These are phyloP conservation scores for Percopsis omiscomaycus DNA, from an alignment of 2,797 vertebrate genomes.

Conservation along the genomic window DNA sequence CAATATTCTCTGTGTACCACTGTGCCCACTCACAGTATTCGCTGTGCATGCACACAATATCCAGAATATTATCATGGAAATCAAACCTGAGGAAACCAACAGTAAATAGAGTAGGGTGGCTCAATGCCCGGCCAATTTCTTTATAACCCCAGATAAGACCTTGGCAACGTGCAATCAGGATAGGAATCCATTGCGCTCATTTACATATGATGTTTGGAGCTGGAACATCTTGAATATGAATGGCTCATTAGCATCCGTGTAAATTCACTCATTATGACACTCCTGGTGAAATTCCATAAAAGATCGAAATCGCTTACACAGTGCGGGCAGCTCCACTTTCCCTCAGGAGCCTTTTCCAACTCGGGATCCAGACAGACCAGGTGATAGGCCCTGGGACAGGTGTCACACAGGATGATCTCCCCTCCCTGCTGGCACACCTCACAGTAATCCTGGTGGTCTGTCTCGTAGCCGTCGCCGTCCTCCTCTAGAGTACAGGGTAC, in stretches of 20 bases:
- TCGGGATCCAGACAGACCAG: slow-evolving; percentile 96
- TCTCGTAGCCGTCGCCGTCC: slow-evolving; percentile 96
- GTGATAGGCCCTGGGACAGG: slow-evolving; percentile 95
- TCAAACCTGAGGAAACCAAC: not conserved
- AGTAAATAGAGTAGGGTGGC: slow-evolving; percentile 5
- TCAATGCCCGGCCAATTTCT: not conserved
- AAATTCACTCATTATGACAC: not conserved
- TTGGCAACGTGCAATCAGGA: not conserved
- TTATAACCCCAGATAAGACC: not conserved
- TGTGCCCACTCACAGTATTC: not conserved
- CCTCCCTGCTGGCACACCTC: slow-evolving; percentile 99
- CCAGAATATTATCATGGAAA: slow-evolving; percentile 3
- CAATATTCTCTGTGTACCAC: not conserved
- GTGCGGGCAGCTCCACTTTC: slow-evolving; percentile 98
- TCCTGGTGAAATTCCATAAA: not conserved
- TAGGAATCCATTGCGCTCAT: not conserved
- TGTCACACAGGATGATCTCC: slow-evolving; percentile 98
- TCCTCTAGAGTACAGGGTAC: slow-evolving; percentile 76
- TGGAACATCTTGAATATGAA: not conserved
- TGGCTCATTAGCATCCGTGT: not conserved
- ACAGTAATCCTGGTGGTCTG: slow-evolving; percentile 98
- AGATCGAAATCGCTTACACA: slow-evolving; percentile 82
- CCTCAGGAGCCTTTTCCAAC: slow-evolving; percentile 96
- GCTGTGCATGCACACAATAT: not conserved
- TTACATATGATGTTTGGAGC: not conserved